phyloP scores from a whole-genome alignment of 2,888 invertebrate species.

The Caradrina kadenii region DNA sequence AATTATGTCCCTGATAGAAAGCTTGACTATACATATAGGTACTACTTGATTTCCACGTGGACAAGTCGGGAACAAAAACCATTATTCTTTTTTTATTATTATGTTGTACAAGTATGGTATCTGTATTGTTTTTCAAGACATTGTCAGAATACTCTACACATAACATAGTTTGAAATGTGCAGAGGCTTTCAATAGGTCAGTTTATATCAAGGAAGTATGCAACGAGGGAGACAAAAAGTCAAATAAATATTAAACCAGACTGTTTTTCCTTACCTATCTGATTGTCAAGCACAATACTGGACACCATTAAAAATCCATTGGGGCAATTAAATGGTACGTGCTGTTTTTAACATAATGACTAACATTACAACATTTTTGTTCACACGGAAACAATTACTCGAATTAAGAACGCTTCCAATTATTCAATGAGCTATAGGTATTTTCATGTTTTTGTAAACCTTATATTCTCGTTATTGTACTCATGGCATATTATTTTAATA shows the following conservation, averaged over 20 bases:
- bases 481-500: neutral
- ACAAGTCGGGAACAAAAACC: too few species aligned
- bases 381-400: constrained; percentile 70
- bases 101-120: too few species aligned
- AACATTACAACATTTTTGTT: constrained; percentile 57
- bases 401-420: constrained; percentile 35
- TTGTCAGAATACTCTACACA: too few species aligned
- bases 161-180: neutral
- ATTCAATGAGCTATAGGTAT: constrained; percentile 40
- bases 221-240: constrained; percentile 14
- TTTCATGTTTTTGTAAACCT: constrained; percentile 20
- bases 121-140: too few species aligned
- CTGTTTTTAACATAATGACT: constrained; percentile 54
- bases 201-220: constrained; percentile 9
- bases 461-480: constrained; percentile 13
- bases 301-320: constrained; percentile 64
- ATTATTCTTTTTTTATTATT: too few species aligned
- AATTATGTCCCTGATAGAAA: too few species aligned
- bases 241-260: constrained; percentile 21
- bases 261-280: constrained; percentile 26
- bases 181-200: neutral
- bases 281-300: constrained; percentile 42
- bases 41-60: too few species aligned
- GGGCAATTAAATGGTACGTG: constrained; percentile 58
- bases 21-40: too few species aligned